phyloP scores from a whole-genome alignment of 92 coral and sea anemone genomes.

The Heteractis magnifica region DNA sequence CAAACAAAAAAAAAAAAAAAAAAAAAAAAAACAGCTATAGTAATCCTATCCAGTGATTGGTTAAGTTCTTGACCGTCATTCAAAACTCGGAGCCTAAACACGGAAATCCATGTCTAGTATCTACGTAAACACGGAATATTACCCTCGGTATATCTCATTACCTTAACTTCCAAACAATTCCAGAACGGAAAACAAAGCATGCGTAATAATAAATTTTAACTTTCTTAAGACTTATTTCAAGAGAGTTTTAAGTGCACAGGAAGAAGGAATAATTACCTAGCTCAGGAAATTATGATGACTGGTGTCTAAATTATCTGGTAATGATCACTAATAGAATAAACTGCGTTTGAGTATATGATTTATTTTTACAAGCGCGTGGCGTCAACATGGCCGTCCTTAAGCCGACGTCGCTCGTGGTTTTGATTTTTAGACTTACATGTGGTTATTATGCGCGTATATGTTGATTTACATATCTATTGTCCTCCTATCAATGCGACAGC shows the following conservation, averaged over 20 bases:
- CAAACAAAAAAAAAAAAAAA: too few species aligned
- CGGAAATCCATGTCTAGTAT: background rate
- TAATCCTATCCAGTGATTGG: too few species aligned
- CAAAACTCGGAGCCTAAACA: background rate
- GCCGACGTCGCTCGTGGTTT: background rate
- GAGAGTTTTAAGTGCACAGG: background rate
- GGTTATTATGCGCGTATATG: background rate
- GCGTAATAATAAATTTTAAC: background rate
- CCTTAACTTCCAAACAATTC: background rate
- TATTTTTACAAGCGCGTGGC: background rate
- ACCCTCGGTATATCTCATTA: background rate
- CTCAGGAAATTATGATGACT: background rate
- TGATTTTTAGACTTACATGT: background rate
- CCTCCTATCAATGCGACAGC: constrained; percentile 14
- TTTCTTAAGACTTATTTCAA: background rate
- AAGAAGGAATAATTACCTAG: background rate
- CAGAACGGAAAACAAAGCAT: background rate
- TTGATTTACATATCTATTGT: background rate
- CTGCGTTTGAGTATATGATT: background rate
- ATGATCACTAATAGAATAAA: background rate
- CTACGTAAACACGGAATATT: background rate
- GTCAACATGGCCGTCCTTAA: background rate
- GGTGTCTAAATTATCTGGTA: background rate
- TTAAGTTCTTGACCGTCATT: background rate
- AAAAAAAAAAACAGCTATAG: too few species aligned